A percentile compares a stretch with the other conserved stretches of the same genome.
phyloP scores from a whole-genome alignment of 2,888 invertebrate genomes.

The Lamellibrachia satsuma region DNA sequence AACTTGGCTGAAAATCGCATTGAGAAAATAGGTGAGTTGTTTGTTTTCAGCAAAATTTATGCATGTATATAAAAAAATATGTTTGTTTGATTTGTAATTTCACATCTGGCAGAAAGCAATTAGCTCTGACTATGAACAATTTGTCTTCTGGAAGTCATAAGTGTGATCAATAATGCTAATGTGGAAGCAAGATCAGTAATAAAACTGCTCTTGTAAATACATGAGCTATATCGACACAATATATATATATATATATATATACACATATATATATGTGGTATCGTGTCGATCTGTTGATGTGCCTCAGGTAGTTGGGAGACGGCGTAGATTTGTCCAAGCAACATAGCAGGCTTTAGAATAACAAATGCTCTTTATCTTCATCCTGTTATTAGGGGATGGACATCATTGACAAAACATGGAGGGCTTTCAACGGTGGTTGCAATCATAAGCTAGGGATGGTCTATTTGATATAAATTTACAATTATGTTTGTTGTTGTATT shows the following conservation, averaged over 20 bases:
- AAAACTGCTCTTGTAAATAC: neutral
- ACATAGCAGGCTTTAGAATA: neutral
- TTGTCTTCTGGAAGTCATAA: neutral
- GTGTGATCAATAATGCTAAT: neutral
- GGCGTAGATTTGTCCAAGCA: neutral
- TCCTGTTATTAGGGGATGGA: neutral
- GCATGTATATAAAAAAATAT: neutral
- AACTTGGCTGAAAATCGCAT: conserved; percentile 64
- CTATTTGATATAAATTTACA: neutral
- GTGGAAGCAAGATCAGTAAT: neutral
- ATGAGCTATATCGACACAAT: too few relatives aligned
- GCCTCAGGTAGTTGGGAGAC: neutral
- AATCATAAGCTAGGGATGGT: neutral
- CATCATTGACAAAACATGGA: neutral
- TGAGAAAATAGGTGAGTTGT: conserved; percentile 57
- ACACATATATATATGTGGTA: too few relatives aligned
- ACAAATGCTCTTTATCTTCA: neutral
- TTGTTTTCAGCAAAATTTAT: neutral
- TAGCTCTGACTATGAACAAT: neutral
- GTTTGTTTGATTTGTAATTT: conserved; percentile 14
- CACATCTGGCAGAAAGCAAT: neutral
- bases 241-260: too few relatives aligned
- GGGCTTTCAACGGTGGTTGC: neutral
- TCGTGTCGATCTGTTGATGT: too few relatives aligned
- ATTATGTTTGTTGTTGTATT: neutral